phyloP scores from a whole-genome alignment of 2,888 invertebrate genomes.

The Lacanobia wlatinum region DNA sequence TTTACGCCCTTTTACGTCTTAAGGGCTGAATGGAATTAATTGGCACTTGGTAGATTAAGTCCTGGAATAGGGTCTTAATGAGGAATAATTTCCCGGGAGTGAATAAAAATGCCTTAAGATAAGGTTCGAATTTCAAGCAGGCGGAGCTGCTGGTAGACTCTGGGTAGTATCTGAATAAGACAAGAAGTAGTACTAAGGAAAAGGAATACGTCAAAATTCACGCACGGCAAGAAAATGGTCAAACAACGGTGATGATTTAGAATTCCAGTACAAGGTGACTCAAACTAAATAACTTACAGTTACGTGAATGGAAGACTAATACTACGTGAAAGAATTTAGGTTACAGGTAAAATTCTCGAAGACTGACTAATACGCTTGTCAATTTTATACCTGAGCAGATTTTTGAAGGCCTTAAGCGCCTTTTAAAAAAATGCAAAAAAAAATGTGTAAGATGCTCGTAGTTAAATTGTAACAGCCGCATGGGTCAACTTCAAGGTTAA shows the following conservation, averaged over 20 bases:
- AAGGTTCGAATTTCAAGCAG: too few relatives aligned
- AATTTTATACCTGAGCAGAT: background rate
- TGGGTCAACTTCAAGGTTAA: too few relatives aligned
- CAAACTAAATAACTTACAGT: constrained; percentile 33
- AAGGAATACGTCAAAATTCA: background rate
- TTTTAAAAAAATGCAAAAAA: background rate
- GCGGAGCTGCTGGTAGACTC: too few relatives aligned
- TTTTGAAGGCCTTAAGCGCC: background rate
- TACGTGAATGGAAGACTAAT: constrained; percentile 48
- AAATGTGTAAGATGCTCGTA: too few relatives aligned
- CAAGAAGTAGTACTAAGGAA: background rate
- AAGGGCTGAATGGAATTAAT: too few relatives aligned
- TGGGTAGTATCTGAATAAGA: too few relatives aligned
- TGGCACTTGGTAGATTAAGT: too few relatives aligned
- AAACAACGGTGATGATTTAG: constrained; percentile 1
- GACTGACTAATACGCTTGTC: constrained; percentile 30
- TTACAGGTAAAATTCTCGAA: constrained; percentile 40
- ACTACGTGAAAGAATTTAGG: constrained; percentile 52
- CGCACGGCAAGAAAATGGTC: background rate
- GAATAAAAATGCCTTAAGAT: too few relatives aligned
- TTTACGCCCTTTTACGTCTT: too few relatives aligned
- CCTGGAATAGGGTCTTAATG: too few relatives aligned
- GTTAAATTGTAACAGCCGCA: too few relatives aligned
- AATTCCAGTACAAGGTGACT: constrained; percentile 22
- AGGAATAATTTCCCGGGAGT: too few relatives aligned